Evolutionary conservation across 2,113 vertebrate species (phyloP).

Genomic region (Nannospalax galili): DNA sequence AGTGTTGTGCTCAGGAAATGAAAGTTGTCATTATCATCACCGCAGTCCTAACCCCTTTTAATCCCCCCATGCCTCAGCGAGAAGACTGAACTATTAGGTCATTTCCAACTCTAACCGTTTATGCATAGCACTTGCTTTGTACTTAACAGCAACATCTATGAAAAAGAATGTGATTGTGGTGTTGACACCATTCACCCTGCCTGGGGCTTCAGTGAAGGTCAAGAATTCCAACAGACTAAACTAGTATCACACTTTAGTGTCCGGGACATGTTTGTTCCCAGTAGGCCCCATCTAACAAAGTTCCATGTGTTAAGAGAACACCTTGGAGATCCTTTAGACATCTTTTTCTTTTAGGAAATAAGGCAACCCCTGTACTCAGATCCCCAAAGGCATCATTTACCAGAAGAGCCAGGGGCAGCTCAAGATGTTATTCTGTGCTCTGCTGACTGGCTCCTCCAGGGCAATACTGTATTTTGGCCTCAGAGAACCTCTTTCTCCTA

Average conservation of each 20-base stretch:
- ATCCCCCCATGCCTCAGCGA: neutral
- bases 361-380: neutral
- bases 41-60: neutral
- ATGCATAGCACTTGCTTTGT: neutral
- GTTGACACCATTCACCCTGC: neutral
- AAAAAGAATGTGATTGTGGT: neutral
- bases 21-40: neutral
- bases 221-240: neutral
- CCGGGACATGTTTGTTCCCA: neutral
- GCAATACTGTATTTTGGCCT: neutral
- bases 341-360: constrained; percentile 49
- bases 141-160: neutral
- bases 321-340: neutral
- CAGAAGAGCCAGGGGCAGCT: neutral
- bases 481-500: neutral
- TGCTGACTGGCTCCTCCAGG: neutral
- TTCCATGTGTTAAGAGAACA: neutral
- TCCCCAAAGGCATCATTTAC: neutral
- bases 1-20: neutral
- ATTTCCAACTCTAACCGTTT: neutral
- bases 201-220: neutral
- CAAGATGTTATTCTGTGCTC: neutral
- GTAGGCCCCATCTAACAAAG: neutral
- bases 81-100: neutral
- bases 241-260: neutral